Evolutionary conservation across 2,888 invertebrate species (phyloP).

Genomic region (Ophioninae sp.): DNA sequence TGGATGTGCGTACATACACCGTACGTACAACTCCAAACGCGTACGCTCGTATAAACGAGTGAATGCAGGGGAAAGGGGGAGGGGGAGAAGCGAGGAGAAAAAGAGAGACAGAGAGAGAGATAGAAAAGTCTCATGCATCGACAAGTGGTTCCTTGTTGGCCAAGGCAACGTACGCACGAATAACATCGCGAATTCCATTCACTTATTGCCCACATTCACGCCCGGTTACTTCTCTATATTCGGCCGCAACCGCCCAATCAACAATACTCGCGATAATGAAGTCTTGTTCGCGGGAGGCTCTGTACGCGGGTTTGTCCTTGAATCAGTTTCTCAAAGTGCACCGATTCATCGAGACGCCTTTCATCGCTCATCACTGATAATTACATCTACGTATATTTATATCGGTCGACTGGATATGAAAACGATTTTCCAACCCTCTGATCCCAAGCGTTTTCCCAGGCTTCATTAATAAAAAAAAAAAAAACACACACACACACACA

Average conservation of each 20-base stretch:
- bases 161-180: constrained; percentile 36
- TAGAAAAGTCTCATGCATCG: constrained; percentile 55
- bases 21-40: neutral
- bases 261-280: constrained; percentile 12
- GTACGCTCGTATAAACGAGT: neutral
- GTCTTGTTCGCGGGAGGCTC: neutral
- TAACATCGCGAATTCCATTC: constrained; percentile 50
- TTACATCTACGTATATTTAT: too few species aligned
- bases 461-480: too few species aligned
- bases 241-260: constrained; percentile 4
- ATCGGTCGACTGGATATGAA: too few species aligned
- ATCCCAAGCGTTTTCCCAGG: too few species aligned
- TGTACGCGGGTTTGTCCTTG: constrained; percentile 1
- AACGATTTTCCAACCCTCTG: too few species aligned
- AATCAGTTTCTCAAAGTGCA: neutral
- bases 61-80: neutral
- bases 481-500: too few species aligned
- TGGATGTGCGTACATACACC: constrained; percentile 6
- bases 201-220: neutral
- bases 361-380: too few species aligned
- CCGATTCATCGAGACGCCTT: neutral
- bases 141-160: constrained; percentile 62
- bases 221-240: constrained; percentile 7
- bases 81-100: constrained; percentile 16
- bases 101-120: constrained; percentile 29